Base-by-base conservation (phyloP, 2,888 invertebrate species). In the Hemaris fuciformis region DNA sequence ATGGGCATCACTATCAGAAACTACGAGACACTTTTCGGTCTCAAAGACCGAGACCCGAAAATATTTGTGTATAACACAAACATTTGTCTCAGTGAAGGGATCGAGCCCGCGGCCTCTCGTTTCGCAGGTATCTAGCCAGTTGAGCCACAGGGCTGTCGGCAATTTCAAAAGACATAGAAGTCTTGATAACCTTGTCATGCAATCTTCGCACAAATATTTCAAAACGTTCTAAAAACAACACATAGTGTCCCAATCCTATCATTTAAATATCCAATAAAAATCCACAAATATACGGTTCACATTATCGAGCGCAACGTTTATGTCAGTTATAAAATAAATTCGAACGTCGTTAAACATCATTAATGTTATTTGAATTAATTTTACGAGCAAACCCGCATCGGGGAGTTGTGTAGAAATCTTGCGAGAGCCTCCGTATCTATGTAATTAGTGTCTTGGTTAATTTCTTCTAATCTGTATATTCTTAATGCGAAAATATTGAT, bases 321-420 rank as follows among this genome's bases (percentile, higher is more conserved):
- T 53, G 53, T 53, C 18, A 74, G 87, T 85, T 83, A 75, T 53
- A 53, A 53, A 53, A 53, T 53, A 53, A 53, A 53, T 53, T 53
- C 53, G 53, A 76, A 77, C 67, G 72, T 76, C 83, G 79, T 90
- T 86, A 90, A 89, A 68, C 76, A 71, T 77, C 80, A 82, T 79
- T 80, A 81, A 77, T 80, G 76, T 80, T 77, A 76, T 76, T 75
- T 79, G 77, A 79, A 78, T 83, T 81, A 74, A 84, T 83, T 87
- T 89, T 84, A 89, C 79, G 74, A 76, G 71, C 62, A 64, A 53
- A 71, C 91, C 90, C 90, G 91, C 90, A 77, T 80, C 64, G 60
- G 23, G 27, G 53, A 27, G 27, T 53, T 53, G 53, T 53, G 53
- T 53, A 53, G 31, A 31, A 53, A 53, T 53, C 53, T 18, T 53